A percentile compares a stretch with the other conserved stretches of the same genome.
These are phyloP conservation scores for Conistra vaccinii DNA, from an alignment of 2,888 invertebrate genomes.

Conservation along the genomic window DNA sequence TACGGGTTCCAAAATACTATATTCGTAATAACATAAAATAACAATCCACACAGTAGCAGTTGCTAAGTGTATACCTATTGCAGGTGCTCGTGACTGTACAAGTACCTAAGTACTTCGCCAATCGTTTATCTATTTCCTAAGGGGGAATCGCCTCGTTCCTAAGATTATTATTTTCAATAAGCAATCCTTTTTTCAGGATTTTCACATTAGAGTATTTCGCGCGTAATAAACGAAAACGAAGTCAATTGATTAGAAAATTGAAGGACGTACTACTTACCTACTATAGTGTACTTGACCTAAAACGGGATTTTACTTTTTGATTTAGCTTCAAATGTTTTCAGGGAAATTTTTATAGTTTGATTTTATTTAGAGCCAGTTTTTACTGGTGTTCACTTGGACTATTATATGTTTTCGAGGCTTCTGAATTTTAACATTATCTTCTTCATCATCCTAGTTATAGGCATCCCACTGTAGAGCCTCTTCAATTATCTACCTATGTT, in stretches of 20 bases:
- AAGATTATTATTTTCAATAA: slow-evolving; percentile 53
- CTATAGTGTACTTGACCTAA: slow-evolving; percentile 31
- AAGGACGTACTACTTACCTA: background rate
- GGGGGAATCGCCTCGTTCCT: slow-evolving; percentile 1
- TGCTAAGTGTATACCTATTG: too few relatives aligned
- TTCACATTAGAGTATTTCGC: slow-evolving; percentile 20
- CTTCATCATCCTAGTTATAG: background rate
- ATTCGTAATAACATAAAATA: too few relatives aligned
- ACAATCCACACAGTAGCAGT: too few relatives aligned
- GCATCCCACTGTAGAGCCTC: background rate
- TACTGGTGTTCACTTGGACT: background rate
- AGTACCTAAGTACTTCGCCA: slow-evolving; percentile 14
- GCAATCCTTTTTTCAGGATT: slow-evolving; percentile 20
- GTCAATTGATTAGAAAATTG: slow-evolving; percentile 53
- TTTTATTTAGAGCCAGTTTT: slow-evolving; percentile 5
- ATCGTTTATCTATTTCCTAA: slow-evolving; percentile 42
- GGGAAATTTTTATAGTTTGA: background rate
- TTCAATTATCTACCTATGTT: background rate
- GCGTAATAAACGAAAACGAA: slow-evolving; percentile 19
- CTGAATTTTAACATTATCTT: too few relatives aligned
- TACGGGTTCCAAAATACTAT: too few relatives aligned
- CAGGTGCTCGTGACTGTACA: too few relatives aligned
- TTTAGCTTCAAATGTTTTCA: slow-evolving; percentile 11
- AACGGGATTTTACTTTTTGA: slow-evolving; percentile 21
- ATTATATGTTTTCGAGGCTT: background rate